phyloP scores from a whole-genome alignment of 2,797 vertebrate genomes.

The Oreochromis mossambicus region DNA sequence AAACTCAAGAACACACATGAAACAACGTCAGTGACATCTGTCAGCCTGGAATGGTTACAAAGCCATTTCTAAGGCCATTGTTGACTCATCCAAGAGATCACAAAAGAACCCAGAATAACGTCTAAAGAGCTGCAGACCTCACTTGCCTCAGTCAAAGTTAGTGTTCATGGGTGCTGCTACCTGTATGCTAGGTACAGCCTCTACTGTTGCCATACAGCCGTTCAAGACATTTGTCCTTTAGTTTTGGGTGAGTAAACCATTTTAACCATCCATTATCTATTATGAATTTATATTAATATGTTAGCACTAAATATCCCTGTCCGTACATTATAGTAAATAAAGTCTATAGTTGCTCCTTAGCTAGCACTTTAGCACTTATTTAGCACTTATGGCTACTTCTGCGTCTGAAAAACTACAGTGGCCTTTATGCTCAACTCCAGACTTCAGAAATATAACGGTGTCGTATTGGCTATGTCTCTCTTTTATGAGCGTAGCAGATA shows the following conservation, averaged over 20 bases:
- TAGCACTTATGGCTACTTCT: background rate
- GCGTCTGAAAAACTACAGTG: background rate
- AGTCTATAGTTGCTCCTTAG: background rate
- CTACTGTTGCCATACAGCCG: background rate
- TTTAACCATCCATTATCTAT: background rate
- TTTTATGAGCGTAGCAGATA: background rate
- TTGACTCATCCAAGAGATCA: background rate
- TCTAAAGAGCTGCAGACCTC: background rate
- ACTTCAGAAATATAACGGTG: background rate
- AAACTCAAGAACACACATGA: background rate
- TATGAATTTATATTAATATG: background rate
- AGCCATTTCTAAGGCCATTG: background rate
- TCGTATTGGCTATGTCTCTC: background rate
- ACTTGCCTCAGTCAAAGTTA: background rate
- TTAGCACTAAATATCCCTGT: background rate
- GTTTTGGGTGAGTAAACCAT: background rate
- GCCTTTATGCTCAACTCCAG: background rate
- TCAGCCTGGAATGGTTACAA: background rate
- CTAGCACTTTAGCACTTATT: background rate
- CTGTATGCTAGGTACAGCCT: background rate
- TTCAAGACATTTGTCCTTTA: background rate
- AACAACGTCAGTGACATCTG: background rate
- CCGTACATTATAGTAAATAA: accelerated
- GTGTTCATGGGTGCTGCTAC: background rate
- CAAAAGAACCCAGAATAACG: background rate